These are phyloP conservation scores for Lamellibrachia satsuma DNA, from an alignment of 2,888 invertebrate genomes.

Conservation along the genomic window DNA sequence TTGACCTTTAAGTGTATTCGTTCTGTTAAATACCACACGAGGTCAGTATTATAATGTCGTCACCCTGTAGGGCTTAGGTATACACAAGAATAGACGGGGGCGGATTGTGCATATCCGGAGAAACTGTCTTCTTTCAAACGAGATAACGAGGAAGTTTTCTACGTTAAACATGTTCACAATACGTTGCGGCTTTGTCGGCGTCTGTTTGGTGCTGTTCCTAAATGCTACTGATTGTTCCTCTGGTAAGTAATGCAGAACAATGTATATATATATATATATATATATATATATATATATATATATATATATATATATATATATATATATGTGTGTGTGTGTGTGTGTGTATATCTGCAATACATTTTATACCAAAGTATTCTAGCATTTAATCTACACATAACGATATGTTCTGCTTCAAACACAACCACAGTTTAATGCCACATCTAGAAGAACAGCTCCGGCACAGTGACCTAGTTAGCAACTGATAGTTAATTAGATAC, in stretches of 20 bases:
- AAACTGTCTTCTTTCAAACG: background rate
- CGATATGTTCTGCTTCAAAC: background rate
- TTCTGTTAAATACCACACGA: conserved; percentile 1
- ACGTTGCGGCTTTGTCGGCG: background rate
- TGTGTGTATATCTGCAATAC: background rate
- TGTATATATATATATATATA: background rate
- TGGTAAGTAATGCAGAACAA: background rate
- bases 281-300: too few species aligned
- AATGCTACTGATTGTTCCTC: background rate
- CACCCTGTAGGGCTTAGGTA: background rate
- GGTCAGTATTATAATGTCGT: background rate
- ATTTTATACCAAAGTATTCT: background rate
- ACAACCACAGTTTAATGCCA: background rate
- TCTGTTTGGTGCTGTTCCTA: background rate
- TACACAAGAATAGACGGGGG: background rate
- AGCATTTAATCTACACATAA: background rate
- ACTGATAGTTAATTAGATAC: background rate
- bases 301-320: too few species aligned
- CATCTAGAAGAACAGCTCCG: background rate
- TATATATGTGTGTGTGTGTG: too few species aligned
- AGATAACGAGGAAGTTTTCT: background rate
- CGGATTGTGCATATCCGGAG: conserved; percentile 1
- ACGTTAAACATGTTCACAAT: background rate
- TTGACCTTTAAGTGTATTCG: background rate
- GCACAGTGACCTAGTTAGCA: background rate